Base-by-base conservation (phyloP, 1,140 invertebrate species). In the Conus ventricosus region DNA sequence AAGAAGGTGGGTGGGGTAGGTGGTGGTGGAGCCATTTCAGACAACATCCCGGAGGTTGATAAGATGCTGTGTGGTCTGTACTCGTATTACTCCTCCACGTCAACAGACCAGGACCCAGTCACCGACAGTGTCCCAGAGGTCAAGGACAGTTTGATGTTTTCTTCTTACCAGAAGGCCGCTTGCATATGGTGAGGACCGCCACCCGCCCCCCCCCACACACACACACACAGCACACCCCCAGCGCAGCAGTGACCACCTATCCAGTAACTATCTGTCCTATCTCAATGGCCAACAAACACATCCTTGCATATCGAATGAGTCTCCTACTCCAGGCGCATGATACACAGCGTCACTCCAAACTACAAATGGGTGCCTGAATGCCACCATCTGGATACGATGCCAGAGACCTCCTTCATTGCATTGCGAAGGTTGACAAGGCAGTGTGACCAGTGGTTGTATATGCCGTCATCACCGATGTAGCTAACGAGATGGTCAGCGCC, bases 151-250 rank as follows among this genome's bases (percentile, higher is more conserved):
- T 10, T 11, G 80, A 39, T 39, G 39, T 39, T 39, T 39, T 82
- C 15, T 25, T 82, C 13, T 5, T 82, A 82, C 80, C 80, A 82
- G 80, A 82, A 82, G 23, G 39, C 54, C 39, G 23, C 80, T 82
- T 10, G 80, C 80, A 5, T 8, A 11, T 20, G 71, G 71, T 10
- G 80, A 82, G 80, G 25, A 82, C 17, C 80, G 6, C 10, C 17
- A 0, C 39, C 25, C 39, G 0, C 39, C 39, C 39, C 39, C 39
- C 0, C 39, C 0, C 39, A 39, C 39, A 39, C 39, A 39, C 39
- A 39, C 39, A 39, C 39, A 39, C 39, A 39, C 39, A 39, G 3
- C 39, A 39, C 39, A 39, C 39, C 39, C 39, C 39, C 39, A 39
- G 39, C 39, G 80, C 54, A n/a, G 13, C 80, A 17, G 11, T 10